Evolutionary conservation across 2,113 vertebrate genomes (phyloP).

Genomic region (Megaleporinus macrocephalus): DNA sequence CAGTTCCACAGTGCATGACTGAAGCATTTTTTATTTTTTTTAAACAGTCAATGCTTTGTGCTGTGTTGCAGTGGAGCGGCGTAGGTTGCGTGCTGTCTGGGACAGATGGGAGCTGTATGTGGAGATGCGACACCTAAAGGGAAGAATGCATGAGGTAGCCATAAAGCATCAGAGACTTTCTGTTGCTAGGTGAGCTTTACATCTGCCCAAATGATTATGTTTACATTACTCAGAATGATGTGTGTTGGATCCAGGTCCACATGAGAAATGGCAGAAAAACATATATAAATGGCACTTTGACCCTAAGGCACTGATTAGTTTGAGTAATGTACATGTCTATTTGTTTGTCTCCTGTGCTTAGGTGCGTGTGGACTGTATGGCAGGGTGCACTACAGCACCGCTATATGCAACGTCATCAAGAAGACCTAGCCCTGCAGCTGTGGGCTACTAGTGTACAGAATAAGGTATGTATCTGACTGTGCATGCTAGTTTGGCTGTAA

Average conservation of each 20-base stretch:
- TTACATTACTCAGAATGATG: not conserved
- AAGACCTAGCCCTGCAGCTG: constrained; percentile 72
- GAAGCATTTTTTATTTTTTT: not conserved
- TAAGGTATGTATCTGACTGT: constrained; percentile 74
- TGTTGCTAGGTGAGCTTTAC: constrained; percentile 74
- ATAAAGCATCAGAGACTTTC: constrained; percentile 70
- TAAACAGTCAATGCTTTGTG: constrained; percentile 20
- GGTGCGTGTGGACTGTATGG: constrained; percentile 83
- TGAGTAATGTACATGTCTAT: not conserved
- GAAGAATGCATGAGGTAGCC: constrained; percentile 73
- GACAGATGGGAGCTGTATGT: constrained; percentile 82
- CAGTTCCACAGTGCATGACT: not conserved
- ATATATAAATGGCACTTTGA: no score
- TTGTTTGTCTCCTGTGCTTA: constrained; percentile 62
- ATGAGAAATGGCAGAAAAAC: no score
- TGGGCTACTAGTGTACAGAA: constrained; percentile 73
- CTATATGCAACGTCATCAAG: constrained; percentile 54
- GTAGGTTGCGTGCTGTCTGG: constrained; percentile 71
- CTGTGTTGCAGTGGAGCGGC: constrained; percentile 62
- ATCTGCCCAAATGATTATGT: not conserved
- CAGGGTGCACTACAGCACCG: constrained; percentile 62
- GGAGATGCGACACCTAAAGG: constrained; percentile 76
- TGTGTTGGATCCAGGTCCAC: no score
- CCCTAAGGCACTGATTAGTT: not conserved
- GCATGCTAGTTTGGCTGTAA: no score